Percentiles rank a stretch among this genome's conserved stretches.
Evolutionary conservation across 1,140 invertebrate genomes (phyloP).

Genomic region (Propsilocerus akamusi): DNA sequence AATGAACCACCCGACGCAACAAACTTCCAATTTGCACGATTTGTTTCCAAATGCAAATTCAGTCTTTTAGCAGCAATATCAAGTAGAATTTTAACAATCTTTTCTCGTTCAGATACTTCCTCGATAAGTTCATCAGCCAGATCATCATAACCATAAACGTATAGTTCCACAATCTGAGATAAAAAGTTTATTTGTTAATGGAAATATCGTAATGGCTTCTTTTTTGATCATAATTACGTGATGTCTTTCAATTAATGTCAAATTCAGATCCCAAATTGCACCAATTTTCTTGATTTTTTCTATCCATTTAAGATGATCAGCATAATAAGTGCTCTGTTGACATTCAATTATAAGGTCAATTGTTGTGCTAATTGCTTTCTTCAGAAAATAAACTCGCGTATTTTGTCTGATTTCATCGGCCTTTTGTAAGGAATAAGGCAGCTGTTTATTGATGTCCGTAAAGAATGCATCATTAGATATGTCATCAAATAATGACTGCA

Average conservation of each 20-base stretch:
- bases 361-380: conserved; percentile 39
- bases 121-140: conserved; percentile 53
- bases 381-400: conserved; percentile 38
- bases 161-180: conserved; percentile 43
- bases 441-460: conserved; percentile 28
- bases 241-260: conserved; percentile 52
- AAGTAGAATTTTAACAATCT: conserved; percentile 43
- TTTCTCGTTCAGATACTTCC: conserved; percentile 40
- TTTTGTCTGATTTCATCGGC: conserved; percentile 28
- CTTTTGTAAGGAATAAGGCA: conserved; percentile 21
- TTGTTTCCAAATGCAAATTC: conserved; percentile 37
- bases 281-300: conserved; percentile 48
- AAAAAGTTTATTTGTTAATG: conserved; percentile 5
- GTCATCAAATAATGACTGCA: conserved; percentile 56
- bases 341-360: conserved; percentile 37
- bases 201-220: background rate
- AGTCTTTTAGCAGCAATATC: conserved; percentile 51
- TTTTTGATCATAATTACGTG: conserved; percentile 26
- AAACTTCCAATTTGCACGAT: conserved; percentile 35
- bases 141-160: conserved; percentile 54
- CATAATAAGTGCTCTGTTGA: conserved; percentile 29
- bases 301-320: conserved; percentile 45
- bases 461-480: conserved; percentile 31
- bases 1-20: conserved; percentile 46
- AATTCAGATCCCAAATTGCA: conserved; percentile 59